These are phyloP conservation scores for Eurystomus gularis DNA, from an alignment of 2,113 vertebrate genomes.

Conservation along the genomic window DNA sequence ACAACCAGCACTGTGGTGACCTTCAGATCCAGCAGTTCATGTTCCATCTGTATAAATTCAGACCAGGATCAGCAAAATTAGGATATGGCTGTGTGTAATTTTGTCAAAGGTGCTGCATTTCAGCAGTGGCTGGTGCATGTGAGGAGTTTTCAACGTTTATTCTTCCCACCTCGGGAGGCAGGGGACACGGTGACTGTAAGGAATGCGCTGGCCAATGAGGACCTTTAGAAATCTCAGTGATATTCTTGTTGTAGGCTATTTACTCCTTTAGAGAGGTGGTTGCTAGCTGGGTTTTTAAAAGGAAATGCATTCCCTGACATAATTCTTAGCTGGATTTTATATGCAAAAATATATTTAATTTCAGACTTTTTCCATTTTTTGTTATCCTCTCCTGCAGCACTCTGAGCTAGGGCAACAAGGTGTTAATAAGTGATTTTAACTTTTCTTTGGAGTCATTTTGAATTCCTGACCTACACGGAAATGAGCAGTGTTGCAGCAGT, in stretches of 20 bases:
- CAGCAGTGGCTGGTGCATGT: neutral
- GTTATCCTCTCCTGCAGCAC: neutral
- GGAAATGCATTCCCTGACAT: neutral
- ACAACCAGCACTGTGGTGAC: fast-evolving
- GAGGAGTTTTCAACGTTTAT: neutral
- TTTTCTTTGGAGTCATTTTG: neutral
- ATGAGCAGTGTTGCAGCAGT: neutral
- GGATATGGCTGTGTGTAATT: neutral
- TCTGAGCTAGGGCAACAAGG: neutral
- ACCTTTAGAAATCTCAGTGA: neutral
- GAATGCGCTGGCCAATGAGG: fast-evolving
- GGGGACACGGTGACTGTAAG: neutral
- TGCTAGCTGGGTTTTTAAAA: neutral
- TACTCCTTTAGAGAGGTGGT: neutral
- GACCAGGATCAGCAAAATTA: neutral
- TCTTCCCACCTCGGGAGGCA: neutral
- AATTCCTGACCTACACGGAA: neutral
- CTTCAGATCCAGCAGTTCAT: neutral
- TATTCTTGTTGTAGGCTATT: neutral
- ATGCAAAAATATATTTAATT: neutral
- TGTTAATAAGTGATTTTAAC: neutral
- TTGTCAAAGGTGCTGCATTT: neutral
- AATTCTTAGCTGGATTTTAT: neutral
- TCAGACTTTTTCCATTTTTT: neutral
- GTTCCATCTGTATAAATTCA: neutral